Base-by-base conservation (phyloP, 1,140 invertebrate species). In the Trichonephila clavata region DNA sequence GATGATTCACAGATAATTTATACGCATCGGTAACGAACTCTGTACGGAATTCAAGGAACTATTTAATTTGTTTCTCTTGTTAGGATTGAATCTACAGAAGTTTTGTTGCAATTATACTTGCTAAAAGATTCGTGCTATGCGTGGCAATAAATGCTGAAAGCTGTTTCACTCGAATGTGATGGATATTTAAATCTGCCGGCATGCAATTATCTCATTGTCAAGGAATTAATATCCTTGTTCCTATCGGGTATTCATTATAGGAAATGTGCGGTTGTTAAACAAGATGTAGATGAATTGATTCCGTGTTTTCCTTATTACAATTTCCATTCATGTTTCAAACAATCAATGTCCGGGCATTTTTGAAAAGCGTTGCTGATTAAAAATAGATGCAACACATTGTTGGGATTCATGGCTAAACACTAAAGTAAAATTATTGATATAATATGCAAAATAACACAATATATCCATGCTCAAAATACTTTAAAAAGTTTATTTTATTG, bases 51-150 rank as follows among this genome's bases (percentile, higher is more conserved):
- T 77, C 32, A 6, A 27, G 68, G 16, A 32, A 32, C 32, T 77
- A 39, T 77, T 77, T 77, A 77, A 77, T 77, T 77, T 77, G 71
- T 77, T 77, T 77, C 71, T 39, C 27, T 77, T 77, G 71, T 14
- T 32, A 14, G 27, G 27, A 32, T 39, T 77, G 14, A 39, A 16
- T 18, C 18, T 77, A 4, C 27, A 39, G 24, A 32, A 77, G 71
- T 39, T 77, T 39, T 32, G 50, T 16, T 39, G 71, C 71, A 77
- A 77, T 77, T 77, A 39, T 32, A 77, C 13, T 77, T 77, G 71
- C 32, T 77, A 27, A 20, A 77, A 77, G 71, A 39, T 77, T 77
- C 71, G 6, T 5, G 71, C 27, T 77, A 27, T 77, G 27, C 27
- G 16, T 39, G 4, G 71, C 27, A 77, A 77, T 77, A 77, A 77